Conservation (phyloP, 2,888 invertebrate genomes). For the Drosophila paramelanica region DNA sequence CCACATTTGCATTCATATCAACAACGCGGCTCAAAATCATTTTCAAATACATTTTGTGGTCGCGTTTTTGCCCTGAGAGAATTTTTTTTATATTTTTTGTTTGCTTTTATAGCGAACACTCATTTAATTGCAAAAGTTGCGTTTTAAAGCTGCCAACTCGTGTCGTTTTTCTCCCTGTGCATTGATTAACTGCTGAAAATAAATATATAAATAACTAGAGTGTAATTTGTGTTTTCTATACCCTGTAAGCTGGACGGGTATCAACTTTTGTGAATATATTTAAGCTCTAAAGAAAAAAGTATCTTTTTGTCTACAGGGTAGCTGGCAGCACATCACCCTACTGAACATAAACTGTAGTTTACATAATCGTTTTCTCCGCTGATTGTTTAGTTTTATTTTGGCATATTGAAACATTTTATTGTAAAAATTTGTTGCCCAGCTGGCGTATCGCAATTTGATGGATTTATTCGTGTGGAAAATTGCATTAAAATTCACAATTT, state of each 20-base stretch:
- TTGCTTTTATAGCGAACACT: slow-evolving; percentile 6
- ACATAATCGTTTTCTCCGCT: slow-evolving; percentile 6
- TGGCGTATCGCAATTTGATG: slow-evolving; percentile 54
- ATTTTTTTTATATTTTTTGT: neutral
- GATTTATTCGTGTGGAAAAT: slow-evolving; percentile 77
- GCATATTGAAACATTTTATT: slow-evolving; percentile 49
- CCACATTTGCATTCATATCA: slow-evolving; percentile 28
- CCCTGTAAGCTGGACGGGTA: slow-evolving; percentile 16
- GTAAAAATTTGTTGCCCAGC: slow-evolving; percentile 49
- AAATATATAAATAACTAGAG: slow-evolving; percentile 36
- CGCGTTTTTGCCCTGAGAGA: slow-evolving; percentile 14
- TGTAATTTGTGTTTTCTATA: slow-evolving; percentile 22
- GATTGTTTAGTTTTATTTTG: slow-evolving; percentile 52
- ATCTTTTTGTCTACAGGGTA: too few relatives aligned
- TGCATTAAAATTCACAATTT: slow-evolving; percentile 68
- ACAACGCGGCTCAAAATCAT: slow-evolving; percentile 56
- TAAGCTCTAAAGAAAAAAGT: too few relatives aligned
- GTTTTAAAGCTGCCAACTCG: slow-evolving; percentile 37
- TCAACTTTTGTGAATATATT: too few relatives aligned
- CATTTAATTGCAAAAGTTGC: slow-evolving; percentile 60
- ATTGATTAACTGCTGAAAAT: slow-evolving; percentile 56
- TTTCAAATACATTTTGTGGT: slow-evolving; percentile 60
- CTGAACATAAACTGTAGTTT: neutral
- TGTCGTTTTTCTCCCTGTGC: slow-evolving; percentile 8
- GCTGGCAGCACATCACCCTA: neutral